Conservation (phyloP, 2,888 invertebrate genomes). For the Mesoligia furuncula region DNA sequence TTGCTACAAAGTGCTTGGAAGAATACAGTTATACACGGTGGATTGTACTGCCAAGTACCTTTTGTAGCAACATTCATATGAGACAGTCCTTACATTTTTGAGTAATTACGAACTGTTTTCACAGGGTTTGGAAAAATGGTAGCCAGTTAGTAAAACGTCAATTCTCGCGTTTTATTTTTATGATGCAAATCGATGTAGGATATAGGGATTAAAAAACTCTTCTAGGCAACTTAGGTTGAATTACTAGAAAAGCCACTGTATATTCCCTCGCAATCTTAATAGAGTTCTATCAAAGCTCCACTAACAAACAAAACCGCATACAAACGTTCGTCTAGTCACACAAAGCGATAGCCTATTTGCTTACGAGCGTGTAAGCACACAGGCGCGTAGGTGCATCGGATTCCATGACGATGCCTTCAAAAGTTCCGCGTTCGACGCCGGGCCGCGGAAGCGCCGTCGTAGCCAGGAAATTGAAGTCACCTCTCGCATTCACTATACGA, state of each 20-base stretch:
- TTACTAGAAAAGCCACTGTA: neutral
- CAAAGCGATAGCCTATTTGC: constrained; percentile 84
- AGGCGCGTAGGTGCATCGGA: constrained; percentile 84
- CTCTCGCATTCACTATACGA: constrained; percentile 80
- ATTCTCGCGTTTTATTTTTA: neutral
- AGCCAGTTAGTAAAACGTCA: neutral
- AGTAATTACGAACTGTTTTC: neutral
- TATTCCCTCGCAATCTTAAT: neutral
- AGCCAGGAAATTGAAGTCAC: constrained; percentile 90
- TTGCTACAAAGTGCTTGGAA: neutral
- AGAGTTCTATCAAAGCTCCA: neutral
- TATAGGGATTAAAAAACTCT: neutral
- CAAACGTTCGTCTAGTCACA: constrained; percentile 54
- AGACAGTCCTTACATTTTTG: neutral
- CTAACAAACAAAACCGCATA: constrained; percentile 9
- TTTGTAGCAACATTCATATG: neutral
- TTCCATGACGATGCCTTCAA: constrained; percentile 83
- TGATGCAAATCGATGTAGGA: neutral
- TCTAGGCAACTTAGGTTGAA: neutral
- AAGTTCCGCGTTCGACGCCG: constrained; percentile 83
- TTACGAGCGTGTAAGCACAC: constrained; percentile 81
- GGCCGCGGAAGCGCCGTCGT: constrained; percentile 79
- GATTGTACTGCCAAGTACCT: neutral
- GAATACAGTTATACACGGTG: neutral
- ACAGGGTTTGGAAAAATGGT: neutral